phyloP scores from a whole-genome alignment of 2,113 vertebrate species.

The Rynchops niger region DNA sequence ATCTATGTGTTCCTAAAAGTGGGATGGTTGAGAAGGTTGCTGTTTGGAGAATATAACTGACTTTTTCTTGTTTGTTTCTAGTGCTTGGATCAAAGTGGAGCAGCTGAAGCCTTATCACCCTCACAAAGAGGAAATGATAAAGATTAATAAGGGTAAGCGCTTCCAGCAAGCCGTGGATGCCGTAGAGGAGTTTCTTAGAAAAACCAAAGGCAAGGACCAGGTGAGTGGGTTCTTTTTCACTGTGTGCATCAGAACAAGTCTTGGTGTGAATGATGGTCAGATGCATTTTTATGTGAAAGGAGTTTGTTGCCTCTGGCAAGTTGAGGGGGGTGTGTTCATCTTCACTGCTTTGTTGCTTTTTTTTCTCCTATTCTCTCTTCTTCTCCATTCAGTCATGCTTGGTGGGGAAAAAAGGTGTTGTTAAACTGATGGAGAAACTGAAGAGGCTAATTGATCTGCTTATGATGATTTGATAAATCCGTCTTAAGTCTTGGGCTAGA shows the following conservation, averaged over 20 bases:
- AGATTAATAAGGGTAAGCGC: slow-evolving; percentile 97
- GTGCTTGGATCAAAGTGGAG: slow-evolving; percentile 99
- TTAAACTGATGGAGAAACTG: background rate
- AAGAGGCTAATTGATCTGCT: background rate
- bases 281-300: background rate
- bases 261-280: background rate
- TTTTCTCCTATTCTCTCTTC: background rate
- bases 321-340: background rate
- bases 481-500: background rate
- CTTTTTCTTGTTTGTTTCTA: slow-evolving; percentile 49
- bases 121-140: slow-evolving; percentile 99
- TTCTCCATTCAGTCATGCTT: background rate
- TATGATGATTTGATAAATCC: background rate
- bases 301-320: background rate
- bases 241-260: background rate
- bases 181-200: slow-evolving; percentile 96
- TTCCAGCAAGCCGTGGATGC: slow-evolving; percentile 98
- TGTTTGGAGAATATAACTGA: background rate
- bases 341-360: background rate
- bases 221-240: slow-evolving; percentile 66
- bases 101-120: slow-evolving; percentile 96
- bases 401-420: background rate
- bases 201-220: slow-evolving; percentile 93
- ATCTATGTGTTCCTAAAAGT: background rate
- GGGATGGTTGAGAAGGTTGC: background rate